Percentiles rank a stretch among this genome's conserved stretches.
These are phyloP conservation scores for Chionoecetes opilio DNA, from an alignment of 1,140 invertebrate genomes.

Conservation along the genomic window DNA sequence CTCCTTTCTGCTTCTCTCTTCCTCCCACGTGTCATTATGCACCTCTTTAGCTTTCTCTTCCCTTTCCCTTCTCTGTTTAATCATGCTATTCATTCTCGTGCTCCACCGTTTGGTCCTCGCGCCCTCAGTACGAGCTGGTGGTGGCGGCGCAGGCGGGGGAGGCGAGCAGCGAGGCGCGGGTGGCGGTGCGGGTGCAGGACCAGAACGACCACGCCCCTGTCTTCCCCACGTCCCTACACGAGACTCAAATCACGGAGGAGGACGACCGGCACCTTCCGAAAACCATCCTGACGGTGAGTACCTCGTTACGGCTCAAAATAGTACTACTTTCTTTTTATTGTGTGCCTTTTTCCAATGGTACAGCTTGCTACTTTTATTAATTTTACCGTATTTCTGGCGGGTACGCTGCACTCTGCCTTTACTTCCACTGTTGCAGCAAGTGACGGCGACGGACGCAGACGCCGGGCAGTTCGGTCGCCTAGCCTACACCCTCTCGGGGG, in stretches of 20 bases:
- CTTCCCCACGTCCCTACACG: constrained; percentile 44
- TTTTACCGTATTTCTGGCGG: no score
- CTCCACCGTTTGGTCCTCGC: background rate
- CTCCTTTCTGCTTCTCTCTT: background rate
- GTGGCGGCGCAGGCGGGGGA: constrained; percentile 42
- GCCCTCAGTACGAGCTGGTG: constrained; percentile 27
- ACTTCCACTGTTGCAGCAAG: constrained; percentile 14
- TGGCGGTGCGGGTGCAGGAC: constrained; percentile 30
- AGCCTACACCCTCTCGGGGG: background rate
- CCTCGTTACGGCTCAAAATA: no score
- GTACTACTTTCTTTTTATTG: no score
- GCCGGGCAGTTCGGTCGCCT: background rate
- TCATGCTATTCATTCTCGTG: background rate
- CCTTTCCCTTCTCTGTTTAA: background rate
- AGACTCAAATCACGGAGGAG: constrained; percentile 48
- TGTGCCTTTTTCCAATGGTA: no score
- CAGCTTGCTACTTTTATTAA: no score
- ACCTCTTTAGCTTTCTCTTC: background rate
- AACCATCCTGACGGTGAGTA: constrained; percentile 30
- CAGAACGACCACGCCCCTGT: constrained; percentile 57
- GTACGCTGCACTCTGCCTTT: no score
- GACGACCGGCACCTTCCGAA: constrained; percentile 38
- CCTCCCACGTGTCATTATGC: background rate
- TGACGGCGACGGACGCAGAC: constrained; percentile 40
- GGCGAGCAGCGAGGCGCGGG: constrained; percentile 49